A percentile compares a stretch with the other conserved stretches of the same genome.
Evolutionary conservation across 1,140 invertebrate species (phyloP).

Genomic region (Linepithema humile): DNA sequence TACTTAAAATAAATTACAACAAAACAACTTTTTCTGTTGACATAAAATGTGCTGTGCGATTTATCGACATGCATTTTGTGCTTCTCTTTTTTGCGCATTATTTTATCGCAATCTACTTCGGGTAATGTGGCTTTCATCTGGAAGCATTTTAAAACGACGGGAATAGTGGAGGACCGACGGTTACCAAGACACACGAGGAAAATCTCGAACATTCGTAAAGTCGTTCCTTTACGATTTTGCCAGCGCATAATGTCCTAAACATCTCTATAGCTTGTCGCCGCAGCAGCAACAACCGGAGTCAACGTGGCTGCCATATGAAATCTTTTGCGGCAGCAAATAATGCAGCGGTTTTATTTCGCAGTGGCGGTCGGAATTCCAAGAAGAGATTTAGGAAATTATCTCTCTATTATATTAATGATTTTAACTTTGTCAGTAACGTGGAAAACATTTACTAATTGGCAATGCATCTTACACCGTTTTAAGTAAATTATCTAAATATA

Average conservation of each 20-base stretch:
- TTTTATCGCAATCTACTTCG: neutral
- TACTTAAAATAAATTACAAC: neutral
- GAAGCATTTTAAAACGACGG: neutral
- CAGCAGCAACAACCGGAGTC: slow-evolving; percentile 25
- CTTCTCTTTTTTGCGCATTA: neutral
- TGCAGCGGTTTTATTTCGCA: slow-evolving; percentile 33
- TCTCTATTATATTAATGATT: neutral
- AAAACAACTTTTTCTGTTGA: neutral
- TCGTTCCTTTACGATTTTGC: slow-evolving; percentile 79
- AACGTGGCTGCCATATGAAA: neutral
- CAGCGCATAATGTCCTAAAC: slow-evolving; percentile 79
- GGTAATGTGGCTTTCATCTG: neutral
- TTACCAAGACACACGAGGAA: neutral
- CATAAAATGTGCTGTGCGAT: neutral
- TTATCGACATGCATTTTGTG: neutral
- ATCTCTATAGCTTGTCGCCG: slow-evolving; percentile 78
- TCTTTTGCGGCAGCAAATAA: slow-evolving; percentile 18
- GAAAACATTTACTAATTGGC: neutral
- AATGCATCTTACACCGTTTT: too few relatives aligned
- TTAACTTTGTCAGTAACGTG: neutral
- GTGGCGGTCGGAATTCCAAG: neutral
- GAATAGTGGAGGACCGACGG: slow-evolving; percentile 1
- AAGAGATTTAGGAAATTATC: slow-evolving; percentile 6
- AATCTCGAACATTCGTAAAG: slow-evolving; percentile 77
- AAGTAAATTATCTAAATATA: neutral